Evolutionary conservation across 2,888 invertebrate genomes (phyloP).

Genomic region (Athrips mouffetella): DNA sequence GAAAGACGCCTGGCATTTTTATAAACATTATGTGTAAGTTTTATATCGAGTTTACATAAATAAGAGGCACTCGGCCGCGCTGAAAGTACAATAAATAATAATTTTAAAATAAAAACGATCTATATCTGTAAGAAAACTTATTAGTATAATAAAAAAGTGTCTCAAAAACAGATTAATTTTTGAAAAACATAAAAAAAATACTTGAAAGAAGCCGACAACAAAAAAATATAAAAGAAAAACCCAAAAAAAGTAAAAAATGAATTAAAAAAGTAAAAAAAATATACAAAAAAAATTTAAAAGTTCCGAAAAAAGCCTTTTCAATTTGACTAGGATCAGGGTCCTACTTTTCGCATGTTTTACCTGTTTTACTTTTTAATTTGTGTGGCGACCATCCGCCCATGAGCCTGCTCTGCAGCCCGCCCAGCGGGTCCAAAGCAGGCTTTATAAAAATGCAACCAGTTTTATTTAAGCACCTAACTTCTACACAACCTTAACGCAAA

Average conservation of each 20-base stretch:
- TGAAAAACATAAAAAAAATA: conserved; percentile 51
- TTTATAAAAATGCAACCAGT: conserved; percentile 14
- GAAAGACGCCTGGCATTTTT: conserved; percentile 50
- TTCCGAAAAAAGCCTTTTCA: conserved; percentile 42
- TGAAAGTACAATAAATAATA: conserved; percentile 74
- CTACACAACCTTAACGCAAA: neutral
- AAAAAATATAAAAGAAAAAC: conserved; percentile 43
- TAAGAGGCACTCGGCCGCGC: conserved; percentile 61
- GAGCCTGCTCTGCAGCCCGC: conserved; percentile 12
- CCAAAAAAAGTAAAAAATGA: conserved; percentile 43
- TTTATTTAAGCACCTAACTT: neutral
- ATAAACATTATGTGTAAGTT: conserved; percentile 62
- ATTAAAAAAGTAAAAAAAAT: conserved; percentile 40
- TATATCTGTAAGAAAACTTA: conserved; percentile 70
- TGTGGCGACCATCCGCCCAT: conserved; percentile 29
- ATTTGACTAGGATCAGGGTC: conserved; percentile 47
- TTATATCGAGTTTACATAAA: conserved; percentile 72
- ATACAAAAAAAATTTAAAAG: conserved; percentile 40
- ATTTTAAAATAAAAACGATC: conserved; percentile 47
- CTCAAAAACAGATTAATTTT: conserved; percentile 64
- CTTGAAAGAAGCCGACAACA: conserved; percentile 40
- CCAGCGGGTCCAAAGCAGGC: neutral
- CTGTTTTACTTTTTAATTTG: conserved; percentile 21
- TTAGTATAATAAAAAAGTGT: conserved; percentile 60
- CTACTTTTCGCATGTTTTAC: conserved; percentile 39